Percentiles rank a stretch among this genome's conserved stretches.
phyloP scores from a whole-genome alignment of 2,797 vertebrate species.

The Hydrocynus forskahlii region DNA sequence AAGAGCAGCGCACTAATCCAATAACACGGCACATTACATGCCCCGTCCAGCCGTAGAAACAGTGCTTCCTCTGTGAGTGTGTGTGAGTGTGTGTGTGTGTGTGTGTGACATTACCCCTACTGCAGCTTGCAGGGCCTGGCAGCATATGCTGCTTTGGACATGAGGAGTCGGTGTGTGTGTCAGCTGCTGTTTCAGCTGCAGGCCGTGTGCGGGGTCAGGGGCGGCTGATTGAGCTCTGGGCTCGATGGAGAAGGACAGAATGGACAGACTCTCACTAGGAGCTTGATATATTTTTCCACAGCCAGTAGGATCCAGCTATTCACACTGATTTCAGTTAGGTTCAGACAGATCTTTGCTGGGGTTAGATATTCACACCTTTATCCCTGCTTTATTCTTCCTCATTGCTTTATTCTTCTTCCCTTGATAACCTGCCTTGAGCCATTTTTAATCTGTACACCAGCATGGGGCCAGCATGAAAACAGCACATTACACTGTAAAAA shows the following conservation, averaged over 20 bases:
- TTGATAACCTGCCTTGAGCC: no score
- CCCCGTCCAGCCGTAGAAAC: slow-evolving; percentile 52
- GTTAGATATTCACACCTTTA: no score
- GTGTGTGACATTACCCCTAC: slow-evolving; percentile 25
- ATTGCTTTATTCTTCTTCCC: no score
- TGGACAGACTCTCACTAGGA: no score
- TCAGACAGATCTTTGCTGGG: neutral
- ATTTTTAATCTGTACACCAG: no score
- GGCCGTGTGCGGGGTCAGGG: neutral
- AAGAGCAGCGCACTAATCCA: slow-evolving; percentile 44
- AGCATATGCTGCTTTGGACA: slow-evolving; percentile 36
- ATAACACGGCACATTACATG: slow-evolving; percentile 65
- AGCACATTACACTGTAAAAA: no score
- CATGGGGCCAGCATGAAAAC: no score
- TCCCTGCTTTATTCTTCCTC: no score
- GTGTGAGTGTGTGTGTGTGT: slow-evolving; percentile 38
- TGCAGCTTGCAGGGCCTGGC: neutral
- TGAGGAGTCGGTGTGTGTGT: slow-evolving; percentile 12
- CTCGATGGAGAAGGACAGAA: neutral
- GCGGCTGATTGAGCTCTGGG: slow-evolving; percentile 11
- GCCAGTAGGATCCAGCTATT: neutral
- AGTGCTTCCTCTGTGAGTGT: slow-evolving; percentile 24
- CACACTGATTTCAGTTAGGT: neutral
- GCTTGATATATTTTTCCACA: neutral
- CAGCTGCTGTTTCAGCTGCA: slow-evolving; percentile 43